Conservation (phyloP, 2,888 invertebrate genomes). For the Dascillus cervinus region DNA sequence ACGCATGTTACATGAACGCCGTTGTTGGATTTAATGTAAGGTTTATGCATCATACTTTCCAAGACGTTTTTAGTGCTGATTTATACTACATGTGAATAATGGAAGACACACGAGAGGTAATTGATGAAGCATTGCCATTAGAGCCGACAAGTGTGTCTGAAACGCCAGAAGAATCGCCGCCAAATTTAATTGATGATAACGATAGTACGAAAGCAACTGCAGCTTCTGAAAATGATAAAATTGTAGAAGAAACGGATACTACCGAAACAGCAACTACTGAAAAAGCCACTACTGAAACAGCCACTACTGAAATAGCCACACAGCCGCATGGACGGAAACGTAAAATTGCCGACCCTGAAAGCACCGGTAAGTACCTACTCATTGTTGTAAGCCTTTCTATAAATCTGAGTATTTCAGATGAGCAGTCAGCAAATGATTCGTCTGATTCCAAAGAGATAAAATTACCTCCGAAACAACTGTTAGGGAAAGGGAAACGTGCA, state of each 20-base stretch:
- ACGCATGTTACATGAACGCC: conserved; percentile 25
- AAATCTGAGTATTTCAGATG: no score
- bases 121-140: no score
- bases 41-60: no score
- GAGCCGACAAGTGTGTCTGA: not conserved
- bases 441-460: conserved; percentile 12
- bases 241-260: not conserved
- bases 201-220: conserved; percentile 8
- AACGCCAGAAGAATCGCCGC: conserved; percentile 1
- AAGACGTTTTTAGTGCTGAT: no score
- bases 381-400: conserved; percentile 1
- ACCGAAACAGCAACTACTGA: conserved; percentile 1
- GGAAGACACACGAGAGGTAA: no score
- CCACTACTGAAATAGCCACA: conserved; percentile 2
- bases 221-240: conserved; percentile 4
- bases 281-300: not conserved
- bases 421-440: conserved; percentile 13
- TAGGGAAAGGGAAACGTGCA: conserved; percentile 41
- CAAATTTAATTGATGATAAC: conserved; percentile 7
- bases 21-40: no score
- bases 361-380: no score
- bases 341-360: no score
- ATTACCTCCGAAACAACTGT: conserved; percentile 22
- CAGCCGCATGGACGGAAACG: conserved; percentile 18
- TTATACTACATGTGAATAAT: no score